Conservation (phyloP, 2,113 vertebrate genomes). For the western clawed frog (Xenopus tropicalis) region UCB_Xtro_10.0 CM004445.2:15192001-15192500, state of each 20-base stretch:
- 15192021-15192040: slow-evolving; percentile 91
- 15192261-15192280: slow-evolving; percentile 59
- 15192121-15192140: too few species aligned
- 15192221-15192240: too few species aligned
- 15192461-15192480: too few species aligned
- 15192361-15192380: slow-evolving; percentile 87
- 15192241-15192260: too few species aligned
- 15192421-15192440: too few species aligned
- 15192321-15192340: slow-evolving; percentile 89
- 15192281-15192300: slow-evolving; percentile 84
- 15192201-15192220: too few species aligned
- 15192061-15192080: background rate
- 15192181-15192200: too few species aligned
- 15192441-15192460: too few species aligned
- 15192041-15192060: slow-evolving; percentile 18
- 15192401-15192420: background rate
- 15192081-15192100: background rate
- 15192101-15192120: too few species aligned
- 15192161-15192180: too few species aligned
- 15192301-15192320: slow-evolving; percentile 92
- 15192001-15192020: slow-evolving; percentile 92
- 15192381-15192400: slow-evolving; percentile 70
- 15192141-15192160: too few species aligned
- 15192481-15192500: too few species aligned
- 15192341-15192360: slow-evolving; percentile 94